Evolutionary conservation across 1,140 invertebrate genomes (phyloP), one percentile per base, ranked within the genome.

Genomic region (Magallana angulata): DNA sequence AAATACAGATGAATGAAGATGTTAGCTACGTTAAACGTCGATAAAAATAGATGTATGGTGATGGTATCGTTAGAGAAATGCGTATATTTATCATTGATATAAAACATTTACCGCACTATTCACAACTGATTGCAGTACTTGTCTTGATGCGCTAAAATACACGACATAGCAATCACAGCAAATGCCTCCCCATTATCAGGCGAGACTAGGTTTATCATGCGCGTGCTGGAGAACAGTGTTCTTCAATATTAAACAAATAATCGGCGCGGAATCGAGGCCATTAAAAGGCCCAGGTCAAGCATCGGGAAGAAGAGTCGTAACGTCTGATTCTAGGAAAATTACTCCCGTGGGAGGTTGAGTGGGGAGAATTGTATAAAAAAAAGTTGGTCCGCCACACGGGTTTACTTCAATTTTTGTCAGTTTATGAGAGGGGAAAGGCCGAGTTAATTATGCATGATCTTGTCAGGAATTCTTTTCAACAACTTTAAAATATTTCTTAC

Each of bases 81-180:
- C 14, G 36, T 76, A 30, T 76, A 76, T 64, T 64, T 64, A 18
- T 76, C 14, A 76, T 76, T 76, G 68, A 76, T 76, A 76, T 76
- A 30, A 76, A 76, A 30, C 68, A 76, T 30, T 76, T 76, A 76
- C 24, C 30, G 36, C 24, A 76, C 24, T 30, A 24, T 76, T 76
- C 24, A 12, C 68, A 76, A 8, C 24, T 76, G 68, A 76, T 30
- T 30, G 24, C 36, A 36, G 11, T 24, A 11, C 11, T 76, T 76
- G 24, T 4, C 16, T 64, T 64, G 16, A 64, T 64, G 36, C 36
- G 36, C 14, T n/a, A 64, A 64, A n/a, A 64, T n/a, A 18, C 7
- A 64, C 7, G 11, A 64, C 60, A 64, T 16, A 18, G 60, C 14
- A 64, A 64, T 64, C 60, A 64, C 16, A 16, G 18, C 60, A 7